Conservation (phyloP, 1,140 invertebrate species). For the Wasmannia auropunctata region DNA sequence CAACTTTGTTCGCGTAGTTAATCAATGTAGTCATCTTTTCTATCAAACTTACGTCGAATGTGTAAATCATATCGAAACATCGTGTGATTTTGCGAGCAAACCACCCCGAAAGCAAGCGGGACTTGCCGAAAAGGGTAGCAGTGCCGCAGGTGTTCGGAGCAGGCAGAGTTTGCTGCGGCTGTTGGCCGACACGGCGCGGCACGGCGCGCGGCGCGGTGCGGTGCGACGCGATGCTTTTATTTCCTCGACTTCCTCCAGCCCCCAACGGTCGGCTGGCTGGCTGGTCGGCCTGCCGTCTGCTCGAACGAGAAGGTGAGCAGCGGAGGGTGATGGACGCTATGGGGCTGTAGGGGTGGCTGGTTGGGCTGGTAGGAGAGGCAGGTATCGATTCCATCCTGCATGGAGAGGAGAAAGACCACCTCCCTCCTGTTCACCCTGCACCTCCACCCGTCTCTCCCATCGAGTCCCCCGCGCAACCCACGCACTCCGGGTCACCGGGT, state of each 20-base stretch:
- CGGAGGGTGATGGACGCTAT: constrained; percentile 44
- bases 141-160: constrained; percentile 34
- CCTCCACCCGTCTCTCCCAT: background rate
- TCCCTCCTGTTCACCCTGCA: constrained; percentile 47
- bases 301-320: constrained; percentile 52
- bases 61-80: background rate
- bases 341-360: constrained; percentile 56
- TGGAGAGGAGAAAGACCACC: constrained; percentile 73
- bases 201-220: too few relatives aligned
- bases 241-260: constrained; percentile 42
- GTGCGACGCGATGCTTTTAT: constrained; percentile 60
- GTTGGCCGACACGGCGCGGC: constrained; percentile 14
- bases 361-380: constrained; percentile 78
- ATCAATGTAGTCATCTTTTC: background rate
- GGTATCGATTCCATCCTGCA: constrained; percentile 82
- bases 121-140: background rate
- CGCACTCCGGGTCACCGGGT: constrained; percentile 83
- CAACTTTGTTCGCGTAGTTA: background rate
- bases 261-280: constrained; percentile 26
- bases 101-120: background rate
- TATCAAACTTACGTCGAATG: background rate
- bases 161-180: constrained; percentile 32
- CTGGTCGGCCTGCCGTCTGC: constrained; percentile 59
- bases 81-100: background rate
- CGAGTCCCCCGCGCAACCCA: constrained; percentile 67